These are phyloP conservation scores for Parasteatoda tepidariorum DNA, from an alignment of 1,140 invertebrate genomes.

Conservation along the genomic window DNA sequence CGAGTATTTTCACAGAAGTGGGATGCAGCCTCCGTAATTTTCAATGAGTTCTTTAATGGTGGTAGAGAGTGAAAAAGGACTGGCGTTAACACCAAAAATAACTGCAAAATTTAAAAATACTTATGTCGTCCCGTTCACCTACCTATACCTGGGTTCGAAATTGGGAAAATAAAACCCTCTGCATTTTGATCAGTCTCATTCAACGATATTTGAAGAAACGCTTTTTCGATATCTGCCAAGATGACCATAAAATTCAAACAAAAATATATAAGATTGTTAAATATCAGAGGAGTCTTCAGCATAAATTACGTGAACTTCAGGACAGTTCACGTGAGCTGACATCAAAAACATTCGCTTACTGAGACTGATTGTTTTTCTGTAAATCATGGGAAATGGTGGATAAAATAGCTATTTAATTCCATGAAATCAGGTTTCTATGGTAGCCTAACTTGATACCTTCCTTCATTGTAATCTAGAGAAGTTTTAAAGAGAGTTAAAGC, in stretches of 20 bases:
- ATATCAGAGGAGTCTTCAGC: not conserved
- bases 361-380: not conserved
- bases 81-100: not conserved
- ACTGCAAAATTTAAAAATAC: not conserved
- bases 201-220: not conserved
- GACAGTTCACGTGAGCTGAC: not conserved
- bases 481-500: too few species aligned
- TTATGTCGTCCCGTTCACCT: too few species aligned
- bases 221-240: not conserved
- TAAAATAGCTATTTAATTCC: too few species aligned
- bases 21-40: not conserved
- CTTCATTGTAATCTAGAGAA: too few species aligned
- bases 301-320: not conserved
- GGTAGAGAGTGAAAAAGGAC: not conserved
- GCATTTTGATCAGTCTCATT: not conserved
- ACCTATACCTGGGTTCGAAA: too few species aligned
- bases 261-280: not conserved
- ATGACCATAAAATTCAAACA: not conserved
- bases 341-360: not conserved
- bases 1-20: too few species aligned
- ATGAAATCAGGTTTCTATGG: too few species aligned
- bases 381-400: too few species aligned
- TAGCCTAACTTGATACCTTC: too few species aligned
- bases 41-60: not conserved
- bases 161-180: not conserved